Conservation (phyloP, 2,113 vertebrate species). For the Ictalurus punctatus region DNA sequence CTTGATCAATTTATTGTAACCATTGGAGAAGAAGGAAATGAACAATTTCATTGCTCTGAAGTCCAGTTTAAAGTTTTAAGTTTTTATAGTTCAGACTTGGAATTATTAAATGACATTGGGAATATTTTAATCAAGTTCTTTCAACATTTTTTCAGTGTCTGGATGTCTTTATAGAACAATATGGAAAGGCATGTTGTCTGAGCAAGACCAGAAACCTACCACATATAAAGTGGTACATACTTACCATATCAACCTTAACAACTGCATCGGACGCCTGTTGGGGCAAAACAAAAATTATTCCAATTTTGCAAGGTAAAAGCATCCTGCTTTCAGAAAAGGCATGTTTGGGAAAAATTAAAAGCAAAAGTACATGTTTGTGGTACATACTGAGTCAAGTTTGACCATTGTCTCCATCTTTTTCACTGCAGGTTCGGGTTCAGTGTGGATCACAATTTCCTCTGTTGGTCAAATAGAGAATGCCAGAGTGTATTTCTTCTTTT, state of each 20-base stretch:
- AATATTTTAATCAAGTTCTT: neutral
- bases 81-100: neutral
- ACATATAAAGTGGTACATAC: slow-evolving; percentile 57
- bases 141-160: neutral
- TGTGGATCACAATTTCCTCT: slow-evolving; percentile 88
- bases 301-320: neutral
- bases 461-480: slow-evolving; percentile 47
- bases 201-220: neutral
- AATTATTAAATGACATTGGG: neutral
- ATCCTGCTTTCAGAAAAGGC: neutral
- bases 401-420: slow-evolving; percentile 95
- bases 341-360: neutral
- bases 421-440: slow-evolving; percentile 81
- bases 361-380: neutral
- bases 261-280: slow-evolving; percentile 89
- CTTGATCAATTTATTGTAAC: neutral
- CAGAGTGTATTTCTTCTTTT: neutral
- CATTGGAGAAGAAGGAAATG: neutral
- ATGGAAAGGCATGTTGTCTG: neutral
- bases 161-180: neutral
- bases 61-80: neutral
- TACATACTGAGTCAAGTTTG: slow-evolving; percentile 91
- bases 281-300: slow-evolving; percentile 1
- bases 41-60: neutral
- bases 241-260: slow-evolving; percentile 96